Conservation (phyloP, 2,113 vertebrate species). For the Propithecus coquereli region DNA sequence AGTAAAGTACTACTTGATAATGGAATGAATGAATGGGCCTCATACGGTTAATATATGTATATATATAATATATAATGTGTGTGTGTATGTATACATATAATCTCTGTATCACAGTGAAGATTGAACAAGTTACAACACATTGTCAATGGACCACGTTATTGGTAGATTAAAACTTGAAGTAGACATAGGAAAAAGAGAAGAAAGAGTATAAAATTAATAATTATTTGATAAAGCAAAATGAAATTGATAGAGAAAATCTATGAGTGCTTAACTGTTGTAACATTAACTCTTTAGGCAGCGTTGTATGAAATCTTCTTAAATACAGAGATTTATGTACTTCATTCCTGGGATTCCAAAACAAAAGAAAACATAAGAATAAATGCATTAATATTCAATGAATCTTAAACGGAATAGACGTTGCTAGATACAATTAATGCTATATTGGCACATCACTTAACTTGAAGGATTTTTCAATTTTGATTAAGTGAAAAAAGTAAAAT, state of each 20-base stretch:
- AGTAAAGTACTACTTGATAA: neutral
- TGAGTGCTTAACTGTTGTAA: neutral
- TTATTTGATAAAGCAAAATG: neutral
- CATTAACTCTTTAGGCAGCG: neutral
- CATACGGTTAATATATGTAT: neutral
- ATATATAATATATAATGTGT: neutral
- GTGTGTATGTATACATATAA: neutral
- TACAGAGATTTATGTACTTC: neutral
- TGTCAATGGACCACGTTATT: neutral
- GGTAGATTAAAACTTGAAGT: slow-evolving; percentile 18
- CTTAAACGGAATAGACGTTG: neutral
- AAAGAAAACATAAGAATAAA: neutral
- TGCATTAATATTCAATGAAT: neutral
- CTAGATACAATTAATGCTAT: neutral
- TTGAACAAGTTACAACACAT: neutral
- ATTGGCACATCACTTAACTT: neutral
- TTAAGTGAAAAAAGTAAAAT: neutral
- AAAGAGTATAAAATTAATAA: neutral
- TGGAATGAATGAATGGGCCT: neutral
- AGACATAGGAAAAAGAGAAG: neutral
- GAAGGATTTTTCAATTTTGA: slow-evolving; percentile 13
- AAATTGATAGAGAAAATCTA: neutral
- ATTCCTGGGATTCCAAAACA: neutral
- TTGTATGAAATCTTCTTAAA: neutral
- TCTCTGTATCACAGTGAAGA: neutral